Evolutionary conservation across 2,113 vertebrate species (phyloP).

Genomic region (Oreotrochilus melanogaster): DNA sequence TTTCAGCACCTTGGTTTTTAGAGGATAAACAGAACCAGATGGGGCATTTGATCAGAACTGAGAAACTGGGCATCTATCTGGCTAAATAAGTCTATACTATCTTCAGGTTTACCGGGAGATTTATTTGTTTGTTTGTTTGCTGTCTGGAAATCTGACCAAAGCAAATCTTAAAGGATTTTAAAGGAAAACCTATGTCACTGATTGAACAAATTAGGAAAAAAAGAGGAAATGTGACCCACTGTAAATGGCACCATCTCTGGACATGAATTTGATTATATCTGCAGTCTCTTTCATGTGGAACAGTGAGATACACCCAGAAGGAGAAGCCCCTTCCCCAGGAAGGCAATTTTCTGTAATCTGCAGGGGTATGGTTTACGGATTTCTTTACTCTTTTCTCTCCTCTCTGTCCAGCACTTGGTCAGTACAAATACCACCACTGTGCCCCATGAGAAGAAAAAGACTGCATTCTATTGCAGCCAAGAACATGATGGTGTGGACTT

Average conservation of each 20-base stretch:
- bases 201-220: background rate
- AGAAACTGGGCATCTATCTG: background rate
- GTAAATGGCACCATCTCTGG: background rate
- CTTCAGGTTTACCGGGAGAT: background rate
- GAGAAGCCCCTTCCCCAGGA: background rate
- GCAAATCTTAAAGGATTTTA: background rate
- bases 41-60: background rate
- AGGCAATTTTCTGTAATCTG: background rate
- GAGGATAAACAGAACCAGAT: background rate
- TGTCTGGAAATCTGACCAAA: background rate
- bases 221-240: background rate
- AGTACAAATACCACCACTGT: background rate
- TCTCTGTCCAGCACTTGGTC: background rate
- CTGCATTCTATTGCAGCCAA: fast-evolving
- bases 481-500: background rate
- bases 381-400: background rate
- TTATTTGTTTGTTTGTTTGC: too few relatives aligned
- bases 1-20: background rate
- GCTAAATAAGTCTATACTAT: background rate
- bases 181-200: background rate
- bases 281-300: background rate
- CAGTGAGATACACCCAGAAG: background rate
- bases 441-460: background rate
- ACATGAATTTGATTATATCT: background rate
- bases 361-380: background rate